Evolutionary conservation across 2,888 invertebrate genomes (phyloP), one percentile per base, ranked within the genome.

Genomic region (Cabera pusaria): DNA sequence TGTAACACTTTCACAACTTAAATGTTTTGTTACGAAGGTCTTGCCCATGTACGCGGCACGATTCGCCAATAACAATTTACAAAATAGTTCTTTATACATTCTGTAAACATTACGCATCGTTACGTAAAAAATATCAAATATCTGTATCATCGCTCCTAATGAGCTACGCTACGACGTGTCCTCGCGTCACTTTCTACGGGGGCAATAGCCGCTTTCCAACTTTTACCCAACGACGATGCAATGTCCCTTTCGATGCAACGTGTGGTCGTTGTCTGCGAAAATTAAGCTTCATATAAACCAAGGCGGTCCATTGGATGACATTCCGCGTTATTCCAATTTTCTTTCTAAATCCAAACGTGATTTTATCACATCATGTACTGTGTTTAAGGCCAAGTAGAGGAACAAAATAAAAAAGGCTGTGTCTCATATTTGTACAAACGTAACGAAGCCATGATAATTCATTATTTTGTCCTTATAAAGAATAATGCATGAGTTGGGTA

Each of bases 1-100:
- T 57, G 58, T 62, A 49, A 58, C 52, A 67, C 72, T 73, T 73
- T 72, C 72, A 69, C 72, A 71, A 69, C 47, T 41, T 52, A 62
- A 65, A 53, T 54, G 56, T 61, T 57, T 55, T 59, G 54, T 57
- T 64, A 56, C 54, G 59, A 65, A 65, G 71, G 64, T 62, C 64
- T 68, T 64, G 64, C 49, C 61, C 57, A 55, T 55, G 58, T 59
- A 55, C 47, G 52, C 50, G 56, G 53, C 56, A 59, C 53, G 52
- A 58, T 59, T 55, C 51, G 47, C 49, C 56, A 48, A 56, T 56
- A 49, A 52, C 57, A 44, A 40, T 46, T 53, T 44, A 49, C 58
- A 46, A 36, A 21, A 48, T 44, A 14, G 14, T 14, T 14, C 3
- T 14, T 14, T 14, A 3, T 2, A 14, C 14, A 4, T 14, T 14